Evolutionary conservation across 2,113 vertebrate species (phyloP), one percentile per base, ranked within the genome.

Genomic region (Perognathus longimembris): DNA sequence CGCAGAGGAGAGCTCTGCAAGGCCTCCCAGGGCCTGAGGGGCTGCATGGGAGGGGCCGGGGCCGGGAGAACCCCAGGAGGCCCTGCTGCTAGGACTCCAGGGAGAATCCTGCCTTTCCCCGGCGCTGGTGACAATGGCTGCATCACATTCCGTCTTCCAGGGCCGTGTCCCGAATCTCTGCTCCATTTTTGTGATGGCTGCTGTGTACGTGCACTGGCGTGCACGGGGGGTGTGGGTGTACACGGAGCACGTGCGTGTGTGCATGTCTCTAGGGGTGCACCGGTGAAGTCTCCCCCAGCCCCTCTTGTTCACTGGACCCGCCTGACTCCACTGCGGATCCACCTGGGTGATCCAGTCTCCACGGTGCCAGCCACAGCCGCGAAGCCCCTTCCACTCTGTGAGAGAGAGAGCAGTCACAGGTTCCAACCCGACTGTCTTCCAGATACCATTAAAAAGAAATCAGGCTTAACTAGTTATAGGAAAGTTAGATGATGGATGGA

Each of bases 161-260:
- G 30, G 17, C 22, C 21, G n/a, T 11, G 1, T 6, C 24, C 24
- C 38, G 17, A 6, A 14, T 5, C 38, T 61, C 61, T 15, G 45
- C 34, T 18, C 28, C 32, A 0, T 45, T 36, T 32, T 14, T 32
- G 32, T 6, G 0, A 4, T 10, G 7, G 3, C 2, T 17, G 6
- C 21, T 26, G 0, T 3, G 24, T 34, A 14, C 14, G 15, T 54
- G 50, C 20, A 12, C n/a, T n/a, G 45, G 45, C 11, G 45, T 45
- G 45, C 45, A 45, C 11, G 45, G 45, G 45, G 6, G 5, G 50
- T 10, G 54, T 75, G 26, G 8, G 17, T 3, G 4, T 20, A 1
- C 5, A 2, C 30, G 50, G 21, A 61, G 22, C 30, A 14, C 42
- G 17, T 50, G 11, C 17, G 38, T 34, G 26, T 8, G 6, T 21